Evolutionary conservation across 2,113 vertebrate genomes (phyloP).

Genomic region (Vulpes vulpes): DNA sequence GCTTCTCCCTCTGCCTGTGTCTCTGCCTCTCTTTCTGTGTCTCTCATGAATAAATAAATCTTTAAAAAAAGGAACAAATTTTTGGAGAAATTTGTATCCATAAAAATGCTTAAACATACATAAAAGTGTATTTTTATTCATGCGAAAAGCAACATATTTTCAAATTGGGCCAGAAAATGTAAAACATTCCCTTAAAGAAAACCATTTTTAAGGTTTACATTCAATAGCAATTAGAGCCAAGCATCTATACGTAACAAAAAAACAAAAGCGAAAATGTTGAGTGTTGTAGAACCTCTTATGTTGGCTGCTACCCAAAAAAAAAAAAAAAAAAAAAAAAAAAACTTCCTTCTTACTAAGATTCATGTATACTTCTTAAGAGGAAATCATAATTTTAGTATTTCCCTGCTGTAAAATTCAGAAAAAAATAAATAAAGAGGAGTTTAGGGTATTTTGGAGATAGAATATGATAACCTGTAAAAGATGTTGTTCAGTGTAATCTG

Average conservation of each 20-base stretch:
- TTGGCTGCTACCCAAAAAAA: background rate
- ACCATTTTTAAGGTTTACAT: background rate
- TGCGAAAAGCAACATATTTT: background rate
- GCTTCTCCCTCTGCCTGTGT: too few relatives aligned
- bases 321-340: background rate
- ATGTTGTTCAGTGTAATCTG: background rate
- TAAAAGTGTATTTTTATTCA: slow-evolving; percentile 35
- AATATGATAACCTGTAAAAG: background rate
- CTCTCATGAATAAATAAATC: too few relatives aligned
- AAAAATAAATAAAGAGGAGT: background rate
- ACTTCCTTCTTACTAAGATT: background rate
- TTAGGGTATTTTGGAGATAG: background rate
- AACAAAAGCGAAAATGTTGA: background rate
- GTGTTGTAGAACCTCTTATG: background rate
- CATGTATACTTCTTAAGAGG: background rate
- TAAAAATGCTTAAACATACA: background rate
- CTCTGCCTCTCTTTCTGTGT: too few relatives aligned
- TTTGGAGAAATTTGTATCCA: background rate
- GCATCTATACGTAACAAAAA: background rate
- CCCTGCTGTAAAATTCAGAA: background rate
- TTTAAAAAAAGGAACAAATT: background rate
- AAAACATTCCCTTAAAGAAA: background rate
- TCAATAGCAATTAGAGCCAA: slow-evolving; percentile 13
- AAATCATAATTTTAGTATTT: background rate
- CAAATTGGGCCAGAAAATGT: background rate